Base-by-base conservation (phyloP, 2,888 invertebrate species). In the Oscheius sp. region DNA sequence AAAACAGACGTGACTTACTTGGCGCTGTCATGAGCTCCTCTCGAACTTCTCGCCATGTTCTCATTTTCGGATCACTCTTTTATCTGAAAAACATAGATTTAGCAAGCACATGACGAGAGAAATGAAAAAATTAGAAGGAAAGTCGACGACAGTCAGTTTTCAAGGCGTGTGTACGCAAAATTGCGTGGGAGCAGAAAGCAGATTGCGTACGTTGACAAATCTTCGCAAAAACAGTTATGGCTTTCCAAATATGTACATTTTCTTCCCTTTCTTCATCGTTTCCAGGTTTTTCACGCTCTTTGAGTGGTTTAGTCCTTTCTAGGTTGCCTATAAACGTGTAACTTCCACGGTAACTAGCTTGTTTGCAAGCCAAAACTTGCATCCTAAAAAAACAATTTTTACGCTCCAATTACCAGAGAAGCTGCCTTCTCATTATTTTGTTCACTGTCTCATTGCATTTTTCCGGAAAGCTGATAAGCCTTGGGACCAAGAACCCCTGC, bases 1-100 rank as follows among this genome's bases (percentile, higher is more conserved):
- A 62, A 62, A n/a, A 1, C 37, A 62, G 1, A 51, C 0, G 21
- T 21, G 21, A 21, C 42, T 33, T 35, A 51, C 37, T 37, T n/a
- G 53, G 32, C 4, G 68, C 9, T 11, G 4, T 53, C 13, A 68
- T 2, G 7, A 68, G 7, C 13, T 68, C 55, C 55, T 68, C 55
- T 37, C 68, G 11, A 21, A 68, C 53, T 21, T 55, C 55, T 33
- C 42, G 51, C 53, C 53, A 68, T 37, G 68, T 68, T 35, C 29
- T 55, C 68, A 68, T 68, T 35, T 68, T 68, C 21, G 13, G 21
- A 7, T 21, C 51, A 48, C 11, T 21, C 55, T 29, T n/a, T 42
- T 42, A 3, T 48, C 50, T 29, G 50, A 65, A 51, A 65, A 21
- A 5, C 21, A 1, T 11, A 29, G 21, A 29, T 51, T 65, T n/a